A percentile compares a stretch with the other conserved stretches of the same genome.
Conservation (phyloP, 2,888 invertebrate species). For the Lepidonotus clava region DNA sequence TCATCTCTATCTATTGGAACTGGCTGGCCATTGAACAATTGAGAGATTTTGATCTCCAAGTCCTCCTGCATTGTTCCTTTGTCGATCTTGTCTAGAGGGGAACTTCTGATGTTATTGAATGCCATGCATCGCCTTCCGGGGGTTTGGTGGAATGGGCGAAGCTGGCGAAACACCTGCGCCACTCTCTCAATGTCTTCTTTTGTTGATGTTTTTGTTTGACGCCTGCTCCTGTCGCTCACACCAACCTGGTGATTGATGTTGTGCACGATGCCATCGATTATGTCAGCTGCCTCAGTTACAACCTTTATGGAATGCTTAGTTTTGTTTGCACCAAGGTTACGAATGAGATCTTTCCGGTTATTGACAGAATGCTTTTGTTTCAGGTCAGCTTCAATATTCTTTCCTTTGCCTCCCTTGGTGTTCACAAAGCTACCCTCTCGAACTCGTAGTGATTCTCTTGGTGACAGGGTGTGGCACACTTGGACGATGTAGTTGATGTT, state of each 20-base stretch:
- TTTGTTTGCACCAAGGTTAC: conserved; percentile 22
- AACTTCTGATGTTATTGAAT: neutral
- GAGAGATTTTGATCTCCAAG: no score
- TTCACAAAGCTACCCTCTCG: conserved; percentile 15
- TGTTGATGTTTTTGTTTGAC: neutral
- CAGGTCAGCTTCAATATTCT: conserved; percentile 20
- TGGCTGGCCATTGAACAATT: no score
- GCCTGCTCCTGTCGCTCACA: neutral
- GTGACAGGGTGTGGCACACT: neutral
- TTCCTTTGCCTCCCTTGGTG: neutral
- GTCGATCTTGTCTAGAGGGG: neutral
- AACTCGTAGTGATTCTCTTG: neutral
- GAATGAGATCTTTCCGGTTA: conserved; percentile 14
- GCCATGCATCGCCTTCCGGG: neutral
- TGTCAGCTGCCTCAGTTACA: neutral
- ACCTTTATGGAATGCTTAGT: neutral
- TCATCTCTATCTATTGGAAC: no score
- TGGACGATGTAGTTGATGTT: neutral
- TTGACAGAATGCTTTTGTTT: neutral
- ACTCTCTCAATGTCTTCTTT: neutral
- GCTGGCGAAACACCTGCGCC: neutral
- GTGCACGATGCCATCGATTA: neutral
- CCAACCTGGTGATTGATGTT: neutral
- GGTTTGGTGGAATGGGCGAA: neutral
- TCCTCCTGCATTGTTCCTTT: neutral